These are phyloP conservation scores for Ictidomys tridecemlineatus DNA, from an alignment of 2,113 vertebrate species.

Conservation along the genomic window DNA sequence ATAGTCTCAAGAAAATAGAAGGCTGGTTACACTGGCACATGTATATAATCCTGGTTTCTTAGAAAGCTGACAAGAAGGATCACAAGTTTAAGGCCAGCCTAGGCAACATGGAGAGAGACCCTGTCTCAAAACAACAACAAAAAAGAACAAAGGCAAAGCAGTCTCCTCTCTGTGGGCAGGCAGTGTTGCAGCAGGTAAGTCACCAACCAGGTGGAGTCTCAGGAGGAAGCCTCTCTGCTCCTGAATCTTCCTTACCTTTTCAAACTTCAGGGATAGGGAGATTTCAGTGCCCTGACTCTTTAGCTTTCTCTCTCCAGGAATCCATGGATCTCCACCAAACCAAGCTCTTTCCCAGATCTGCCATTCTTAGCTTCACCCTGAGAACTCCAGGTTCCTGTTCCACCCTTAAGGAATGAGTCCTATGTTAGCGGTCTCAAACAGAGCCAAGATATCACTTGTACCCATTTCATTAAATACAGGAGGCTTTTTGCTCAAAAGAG, in stretches of 20 bases:
- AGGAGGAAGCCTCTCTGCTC: neutral
- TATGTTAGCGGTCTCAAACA: neutral
- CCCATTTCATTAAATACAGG: neutral
- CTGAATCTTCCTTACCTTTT: neutral
- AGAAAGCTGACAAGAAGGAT: neutral
- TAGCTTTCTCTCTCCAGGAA: neutral
- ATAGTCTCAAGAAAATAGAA: constrained; percentile 35
- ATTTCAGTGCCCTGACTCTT: neutral
- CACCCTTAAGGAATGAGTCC: neutral
- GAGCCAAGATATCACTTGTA: neutral
- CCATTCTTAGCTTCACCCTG: neutral
- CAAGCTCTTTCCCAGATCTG: constrained; percentile 36
- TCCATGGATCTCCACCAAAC: constrained; percentile 18
- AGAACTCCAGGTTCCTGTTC: neutral
- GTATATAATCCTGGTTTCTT: neutral
- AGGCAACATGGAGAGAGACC: neutral
- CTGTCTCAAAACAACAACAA: neutral
- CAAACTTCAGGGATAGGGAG: neutral
- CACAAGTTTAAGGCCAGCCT: neutral
- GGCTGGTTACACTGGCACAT: neutral
- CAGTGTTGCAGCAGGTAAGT: neutral
- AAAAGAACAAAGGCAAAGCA: neutral
- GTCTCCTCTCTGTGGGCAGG: neutral
- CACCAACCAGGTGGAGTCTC: neutral
- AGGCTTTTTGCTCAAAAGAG: neutral